These are phyloP conservation scores for Valencia hispanica DNA, from an alignment of 2,797 vertebrate species.

Conservation along the genomic window DNA sequence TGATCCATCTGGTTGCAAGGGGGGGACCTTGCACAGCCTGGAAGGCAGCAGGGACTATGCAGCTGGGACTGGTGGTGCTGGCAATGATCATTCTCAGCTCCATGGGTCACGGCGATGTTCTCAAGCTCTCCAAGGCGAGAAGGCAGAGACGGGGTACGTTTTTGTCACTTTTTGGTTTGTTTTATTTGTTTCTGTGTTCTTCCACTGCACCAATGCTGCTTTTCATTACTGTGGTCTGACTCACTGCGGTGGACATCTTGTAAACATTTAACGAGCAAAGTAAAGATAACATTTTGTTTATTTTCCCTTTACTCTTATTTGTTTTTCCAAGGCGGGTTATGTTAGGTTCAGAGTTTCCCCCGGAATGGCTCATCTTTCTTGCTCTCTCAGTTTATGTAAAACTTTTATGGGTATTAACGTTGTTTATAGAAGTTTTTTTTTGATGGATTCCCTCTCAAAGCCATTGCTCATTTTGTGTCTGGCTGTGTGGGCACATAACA, in stretches of 20 bases:
- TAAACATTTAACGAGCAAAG: constrained; percentile 72
- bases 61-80: constrained; percentile 92
- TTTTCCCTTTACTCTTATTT: constrained; percentile 64
- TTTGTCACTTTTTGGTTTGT: constrained; percentile 44
- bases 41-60: constrained; percentile 93
- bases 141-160: constrained; percentile 96
- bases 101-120: constrained; percentile 85
- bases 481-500: constrained; percentile 52
- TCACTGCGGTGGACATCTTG: constrained; percentile 53
- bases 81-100: constrained; percentile 93
- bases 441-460: constrained; percentile 60
- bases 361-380: constrained; percentile 51
- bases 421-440: constrained; percentile 64
- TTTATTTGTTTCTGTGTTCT: constrained; percentile 32
- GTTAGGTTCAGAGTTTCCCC: constrained; percentile 56
- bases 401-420: constrained; percentile 63
- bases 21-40: constrained; percentile 84
- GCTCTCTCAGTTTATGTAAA: constrained; percentile 65
- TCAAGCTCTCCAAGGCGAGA: constrained; percentile 88
- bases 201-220: constrained; percentile 27
- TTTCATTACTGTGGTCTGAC: constrained; percentile 54
- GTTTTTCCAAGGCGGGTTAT: constrained; percentile 57
- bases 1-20: constrained; percentile 80
- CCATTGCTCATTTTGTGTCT: constrained; percentile 49
- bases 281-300: constrained; percentile 73